Evolutionary conservation across 1,140 invertebrate species (phyloP).

Genomic region (Listronotus bonariensis): DNA sequence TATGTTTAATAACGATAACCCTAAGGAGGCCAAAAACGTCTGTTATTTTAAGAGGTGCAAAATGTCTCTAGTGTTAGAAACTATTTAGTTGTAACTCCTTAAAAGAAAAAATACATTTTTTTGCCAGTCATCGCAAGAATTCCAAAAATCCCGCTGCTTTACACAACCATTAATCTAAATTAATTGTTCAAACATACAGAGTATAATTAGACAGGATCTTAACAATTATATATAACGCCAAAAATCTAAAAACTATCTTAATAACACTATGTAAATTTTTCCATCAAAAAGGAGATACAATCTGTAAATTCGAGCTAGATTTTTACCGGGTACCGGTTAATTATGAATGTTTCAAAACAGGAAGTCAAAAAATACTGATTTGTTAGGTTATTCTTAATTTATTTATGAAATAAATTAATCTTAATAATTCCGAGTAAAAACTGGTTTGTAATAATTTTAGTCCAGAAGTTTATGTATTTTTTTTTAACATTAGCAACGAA

Average conservation of each 20-base stretch:
- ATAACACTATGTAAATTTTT: conserved; percentile 14
- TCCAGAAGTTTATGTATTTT: neutral
- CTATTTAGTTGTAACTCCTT: no score
- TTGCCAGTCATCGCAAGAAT: neutral
- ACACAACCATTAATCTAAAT: neutral
- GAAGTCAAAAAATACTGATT: conserved; percentile 22
- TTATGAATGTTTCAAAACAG: conserved; percentile 24
- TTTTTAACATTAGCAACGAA: no score
- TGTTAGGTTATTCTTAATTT: conserved; percentile 18
- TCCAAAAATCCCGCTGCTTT: neutral
- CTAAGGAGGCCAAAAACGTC: no score
- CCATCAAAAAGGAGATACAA: neutral
- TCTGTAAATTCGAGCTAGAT: conserved; percentile 10
- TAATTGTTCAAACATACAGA: neutral
- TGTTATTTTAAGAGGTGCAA: no score
- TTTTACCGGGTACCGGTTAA: conserved; percentile 10
- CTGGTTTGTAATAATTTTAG: conserved; percentile 1
- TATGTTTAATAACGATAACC: no score
- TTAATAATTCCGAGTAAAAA: conserved; percentile 6
- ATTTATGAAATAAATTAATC: conserved; percentile 15
- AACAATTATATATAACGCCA: no score
- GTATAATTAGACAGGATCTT: no score
- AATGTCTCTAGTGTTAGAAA: no score
- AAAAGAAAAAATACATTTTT: no score
- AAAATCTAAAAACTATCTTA: conserved; percentile 2